A percentile compares a stretch with the other conserved stretches of the same genome.
Evolutionary conservation across 2,113 vertebrate genomes (phyloP).

Genomic region (Phycodurus eques): DNA sequence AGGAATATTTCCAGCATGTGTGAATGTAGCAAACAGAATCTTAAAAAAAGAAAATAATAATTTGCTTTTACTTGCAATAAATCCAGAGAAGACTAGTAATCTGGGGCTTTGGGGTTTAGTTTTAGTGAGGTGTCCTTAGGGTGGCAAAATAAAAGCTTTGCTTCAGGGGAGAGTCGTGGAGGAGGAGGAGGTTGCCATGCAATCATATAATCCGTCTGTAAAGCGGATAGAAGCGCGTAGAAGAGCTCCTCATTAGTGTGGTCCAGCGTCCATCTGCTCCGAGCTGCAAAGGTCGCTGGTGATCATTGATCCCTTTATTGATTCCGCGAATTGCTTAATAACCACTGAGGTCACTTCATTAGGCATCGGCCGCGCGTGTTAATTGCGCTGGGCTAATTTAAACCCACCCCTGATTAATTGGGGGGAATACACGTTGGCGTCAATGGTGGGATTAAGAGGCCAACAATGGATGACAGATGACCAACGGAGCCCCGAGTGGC

Average conservation of each 20-base stretch:
- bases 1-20: background rate
- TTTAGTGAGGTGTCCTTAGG: conserved; percentile 33
- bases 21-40: no score
- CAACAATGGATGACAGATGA: conserved; percentile 72
- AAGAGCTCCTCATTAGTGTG: conserved; percentile 52
- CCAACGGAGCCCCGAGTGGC: conserved; percentile 58
- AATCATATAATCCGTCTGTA: conserved; percentile 59
- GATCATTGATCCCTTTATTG: conserved; percentile 67
- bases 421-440: conserved; percentile 50
- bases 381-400: conserved; percentile 70
- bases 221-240: conserved; percentile 2
- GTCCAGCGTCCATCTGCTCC: conserved; percentile 60
- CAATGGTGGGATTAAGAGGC: conserved; percentile 57
- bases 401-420: conserved; percentile 51
- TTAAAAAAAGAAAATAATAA: no score
- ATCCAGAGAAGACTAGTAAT: conserved; percentile 15
- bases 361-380: conserved; percentile 57
- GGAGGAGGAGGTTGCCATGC: conserved; percentile 12
- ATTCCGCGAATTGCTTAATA: conserved; percentile 66
- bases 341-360: conserved; percentile 64
- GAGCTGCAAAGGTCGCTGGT: conserved; percentile 53
- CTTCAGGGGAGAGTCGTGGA: conserved; percentile 18
- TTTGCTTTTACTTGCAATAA: background rate
- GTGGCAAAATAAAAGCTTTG: conserved; percentile 40
- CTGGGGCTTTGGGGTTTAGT: conserved; percentile 3